Conservation (phyloP, 2,113 vertebrate species). For the Notothenia rossii region DNA sequence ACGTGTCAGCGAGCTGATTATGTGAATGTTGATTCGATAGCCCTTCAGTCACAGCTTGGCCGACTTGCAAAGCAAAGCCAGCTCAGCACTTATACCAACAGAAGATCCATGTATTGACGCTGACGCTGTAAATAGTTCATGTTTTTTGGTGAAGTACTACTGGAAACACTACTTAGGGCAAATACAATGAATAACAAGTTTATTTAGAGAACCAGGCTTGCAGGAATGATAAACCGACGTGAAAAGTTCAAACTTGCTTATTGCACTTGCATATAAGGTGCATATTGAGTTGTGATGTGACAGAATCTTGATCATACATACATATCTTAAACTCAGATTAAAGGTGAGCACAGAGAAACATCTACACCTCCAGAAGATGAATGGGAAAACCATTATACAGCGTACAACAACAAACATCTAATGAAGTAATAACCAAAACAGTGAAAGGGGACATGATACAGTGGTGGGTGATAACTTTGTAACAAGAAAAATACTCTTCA, state of each 20-base stretch:
- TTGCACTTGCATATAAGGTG: neutral
- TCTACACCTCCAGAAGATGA: neutral
- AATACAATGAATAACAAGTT: neutral
- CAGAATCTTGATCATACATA: neutral
- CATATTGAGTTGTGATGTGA: neutral
- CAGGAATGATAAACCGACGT: no score
- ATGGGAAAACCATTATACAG: neutral
- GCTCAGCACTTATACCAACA: conserved; percentile 47
- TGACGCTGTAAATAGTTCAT: conserved; percentile 34
- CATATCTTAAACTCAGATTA: neutral
- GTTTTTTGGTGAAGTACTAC: conserved; percentile 20
- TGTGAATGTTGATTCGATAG: conserved; percentile 23
- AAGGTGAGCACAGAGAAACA: neutral
- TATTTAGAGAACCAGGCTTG: conserved; percentile 1
- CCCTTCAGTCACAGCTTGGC: conserved; percentile 25
- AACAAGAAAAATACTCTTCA: neutral
- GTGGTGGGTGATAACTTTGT: neutral
- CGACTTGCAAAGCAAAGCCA: conserved; percentile 1
- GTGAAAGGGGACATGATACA: neutral
- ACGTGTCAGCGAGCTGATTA: conserved; percentile 23
- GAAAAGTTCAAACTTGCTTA: neutral
- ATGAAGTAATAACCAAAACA: neutral
- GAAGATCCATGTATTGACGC: conserved; percentile 27
- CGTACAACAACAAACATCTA: neutral
- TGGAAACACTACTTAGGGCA: conserved; percentile 13